Percentiles rank a stretch among this genome's conserved stretches.
Conservation (phyloP, 2,888 invertebrate species). For the Lydus trimaculatus region DNA sequence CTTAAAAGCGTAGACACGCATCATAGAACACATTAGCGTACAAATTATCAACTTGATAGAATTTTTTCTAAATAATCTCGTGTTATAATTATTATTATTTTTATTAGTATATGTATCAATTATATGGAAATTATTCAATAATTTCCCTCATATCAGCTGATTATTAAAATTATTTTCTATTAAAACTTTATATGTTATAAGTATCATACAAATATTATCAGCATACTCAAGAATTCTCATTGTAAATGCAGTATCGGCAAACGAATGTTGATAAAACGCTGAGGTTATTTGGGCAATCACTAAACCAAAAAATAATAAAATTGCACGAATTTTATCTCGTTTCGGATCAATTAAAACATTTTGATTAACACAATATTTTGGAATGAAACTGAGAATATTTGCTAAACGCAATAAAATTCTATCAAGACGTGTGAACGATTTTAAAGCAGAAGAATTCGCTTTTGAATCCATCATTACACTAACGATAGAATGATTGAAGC, state of each 20-base stretch:
- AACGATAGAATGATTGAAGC: too few species aligned
- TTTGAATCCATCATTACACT: not conserved
- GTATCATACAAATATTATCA: not conserved
- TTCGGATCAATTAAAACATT: not conserved
- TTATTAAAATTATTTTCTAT: not conserved
- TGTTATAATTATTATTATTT: not conserved
- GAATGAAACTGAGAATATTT: not conserved
- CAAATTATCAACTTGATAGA: not conserved
- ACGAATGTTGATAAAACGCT: not conserved
- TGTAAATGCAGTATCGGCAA: too few species aligned
- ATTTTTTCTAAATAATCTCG: not conserved
- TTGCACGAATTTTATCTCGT: not conserved
- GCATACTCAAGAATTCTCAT: not conserved
- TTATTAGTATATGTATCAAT: not conserved
- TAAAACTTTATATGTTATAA: not conserved
- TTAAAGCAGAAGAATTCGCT: not conserved
- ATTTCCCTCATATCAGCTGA: not conserved
- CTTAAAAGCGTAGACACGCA: not conserved
- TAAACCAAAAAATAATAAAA: not conserved
- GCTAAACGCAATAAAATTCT: not conserved
- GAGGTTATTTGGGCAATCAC: not conserved
- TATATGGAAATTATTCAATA: not conserved
- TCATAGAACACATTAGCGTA: not conserved
- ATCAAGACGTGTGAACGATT: not conserved
- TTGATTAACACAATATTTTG: not conserved